A percentile compares a stretch with the other conserved stretches of the same genome.
phyloP scores from a whole-genome alignment of 2,113 vertebrate genomes.

The Sebastes fasciatus region DNA sequence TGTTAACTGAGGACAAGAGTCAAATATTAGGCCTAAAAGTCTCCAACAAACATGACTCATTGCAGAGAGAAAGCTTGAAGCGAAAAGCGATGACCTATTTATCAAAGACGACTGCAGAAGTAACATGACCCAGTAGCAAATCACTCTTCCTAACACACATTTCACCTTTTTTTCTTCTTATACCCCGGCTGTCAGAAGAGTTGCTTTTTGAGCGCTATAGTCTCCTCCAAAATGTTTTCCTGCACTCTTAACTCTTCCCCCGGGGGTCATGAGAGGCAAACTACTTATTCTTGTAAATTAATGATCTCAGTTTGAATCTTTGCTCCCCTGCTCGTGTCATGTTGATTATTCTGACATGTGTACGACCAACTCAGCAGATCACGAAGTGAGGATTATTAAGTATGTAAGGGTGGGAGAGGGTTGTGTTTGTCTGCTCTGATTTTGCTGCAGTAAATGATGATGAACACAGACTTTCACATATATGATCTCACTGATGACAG shows the following conservation, averaged over 20 bases:
- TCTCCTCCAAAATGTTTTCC: conserved; percentile 29
- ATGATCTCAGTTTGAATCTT: conserved; percentile 39
- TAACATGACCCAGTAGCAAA: conserved; percentile 49
- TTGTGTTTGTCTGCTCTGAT: conserved; percentile 24
- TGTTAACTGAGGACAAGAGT: conserved; percentile 32
- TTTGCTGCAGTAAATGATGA: conserved; percentile 15
- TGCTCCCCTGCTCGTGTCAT: conserved; percentile 17
- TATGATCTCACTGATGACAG: conserved; percentile 24
- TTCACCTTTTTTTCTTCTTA: conserved; percentile 30
- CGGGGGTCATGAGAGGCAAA: conserved; percentile 23
- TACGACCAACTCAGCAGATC: conserved; percentile 22
- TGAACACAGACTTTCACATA: conserved; percentile 21
- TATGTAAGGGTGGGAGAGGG: neutral
- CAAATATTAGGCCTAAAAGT: conserved; percentile 49
- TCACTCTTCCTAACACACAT: conserved; percentile 23
- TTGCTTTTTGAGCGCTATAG: neutral
- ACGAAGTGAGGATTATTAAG: conserved; percentile 12
- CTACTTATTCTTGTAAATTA: conserved; percentile 35
- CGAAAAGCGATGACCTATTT: conserved; percentile 67
- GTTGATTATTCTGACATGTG: conserved; percentile 47
- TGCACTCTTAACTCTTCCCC: conserved; percentile 19
- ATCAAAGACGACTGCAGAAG: conserved; percentile 57
- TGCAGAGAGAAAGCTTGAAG: conserved; percentile 56
- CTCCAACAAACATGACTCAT: conserved; percentile 68
- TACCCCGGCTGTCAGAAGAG: conserved; percentile 36